These are phyloP conservation scores for Quadriops clusia DNA, from an alignment of 2,888 invertebrate genomes.

Conservation along the genomic window DNA sequence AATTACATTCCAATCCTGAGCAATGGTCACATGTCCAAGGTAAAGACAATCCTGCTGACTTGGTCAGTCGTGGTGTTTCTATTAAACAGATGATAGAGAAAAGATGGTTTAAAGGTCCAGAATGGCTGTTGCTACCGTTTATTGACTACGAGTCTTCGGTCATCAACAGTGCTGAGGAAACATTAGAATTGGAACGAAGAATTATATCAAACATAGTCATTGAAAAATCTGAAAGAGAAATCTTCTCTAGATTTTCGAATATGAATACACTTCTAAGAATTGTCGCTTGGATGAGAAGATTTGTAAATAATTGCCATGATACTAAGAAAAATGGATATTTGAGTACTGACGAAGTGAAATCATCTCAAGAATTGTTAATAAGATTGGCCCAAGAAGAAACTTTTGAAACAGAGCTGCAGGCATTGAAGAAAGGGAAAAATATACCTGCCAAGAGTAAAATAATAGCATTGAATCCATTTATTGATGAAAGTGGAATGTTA, in stretches of 20 bases:
- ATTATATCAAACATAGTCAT: background rate
- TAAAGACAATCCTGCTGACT: constrained; percentile 13
- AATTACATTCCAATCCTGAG: constrained; percentile 5
- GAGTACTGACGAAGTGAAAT: background rate
- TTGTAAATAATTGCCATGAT: constrained; percentile 4
- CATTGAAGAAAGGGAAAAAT: constrained; percentile 2
- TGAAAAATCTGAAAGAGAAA: no score
- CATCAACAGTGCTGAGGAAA: no score
- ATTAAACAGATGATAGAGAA: constrained; percentile 3
- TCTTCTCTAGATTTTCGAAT: constrained; percentile 11
- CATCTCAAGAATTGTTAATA: background rate
- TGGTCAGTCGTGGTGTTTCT: constrained; percentile 11
- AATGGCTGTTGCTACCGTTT: constrained; percentile 6
- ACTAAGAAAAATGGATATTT: background rate
- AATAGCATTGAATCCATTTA: constrained; percentile 14
- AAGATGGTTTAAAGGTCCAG: constrained; percentile 11
- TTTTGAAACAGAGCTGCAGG: no score
- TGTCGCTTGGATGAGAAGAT: constrained; percentile 10
- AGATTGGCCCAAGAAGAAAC: constrained; percentile 1
- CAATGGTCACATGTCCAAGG: constrained; percentile 12
- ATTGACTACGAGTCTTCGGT: no score
- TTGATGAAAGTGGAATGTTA: constrained; percentile 14
- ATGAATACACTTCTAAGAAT: constrained; percentile 10
- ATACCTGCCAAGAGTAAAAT: constrained; percentile 6
- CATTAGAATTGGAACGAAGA: no score